Evolutionary conservation across 2,888 invertebrate species (phyloP).

Genomic region (Actias luna): DNA sequence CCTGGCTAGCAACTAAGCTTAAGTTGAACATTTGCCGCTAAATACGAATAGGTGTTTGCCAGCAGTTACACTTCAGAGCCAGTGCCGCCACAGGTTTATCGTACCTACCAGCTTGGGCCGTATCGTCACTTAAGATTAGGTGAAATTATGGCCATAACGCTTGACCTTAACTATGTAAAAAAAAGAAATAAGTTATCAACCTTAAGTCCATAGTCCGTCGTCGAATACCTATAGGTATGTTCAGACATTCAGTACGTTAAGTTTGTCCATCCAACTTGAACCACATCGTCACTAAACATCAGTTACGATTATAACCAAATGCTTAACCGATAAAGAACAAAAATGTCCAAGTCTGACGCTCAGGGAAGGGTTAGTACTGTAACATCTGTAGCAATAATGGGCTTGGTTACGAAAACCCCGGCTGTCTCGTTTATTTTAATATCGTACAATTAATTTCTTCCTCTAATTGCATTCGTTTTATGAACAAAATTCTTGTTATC

Average conservation of each 20-base stretch:
- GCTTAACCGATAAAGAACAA: background rate
- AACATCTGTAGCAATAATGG: background rate
- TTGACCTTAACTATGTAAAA: too few relatives aligned
- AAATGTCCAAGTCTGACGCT: background rate
- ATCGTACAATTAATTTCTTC: background rate
- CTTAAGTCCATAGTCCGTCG: background rate
- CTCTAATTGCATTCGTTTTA: background rate
- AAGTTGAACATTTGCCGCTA: too few relatives aligned
- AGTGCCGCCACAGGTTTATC: too few relatives aligned
- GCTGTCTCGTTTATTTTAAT: constrained; percentile 1
- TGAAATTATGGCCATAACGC: too few relatives aligned
- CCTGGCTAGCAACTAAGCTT: too few relatives aligned
- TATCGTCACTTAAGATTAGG: too few relatives aligned
- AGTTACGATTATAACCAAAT: background rate
- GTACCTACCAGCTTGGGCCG: too few relatives aligned
- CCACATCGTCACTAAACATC: background rate
- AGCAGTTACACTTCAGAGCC: too few relatives aligned
- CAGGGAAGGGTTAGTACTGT: background rate
- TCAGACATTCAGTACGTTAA: background rate
- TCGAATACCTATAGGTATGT: background rate
- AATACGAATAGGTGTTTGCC: too few relatives aligned
- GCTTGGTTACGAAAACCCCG: background rate
- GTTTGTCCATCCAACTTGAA: background rate
- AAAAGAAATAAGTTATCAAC: background rate
- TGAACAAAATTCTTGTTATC: background rate